phyloP scores from a whole-genome alignment of 2,888 invertebrate species.

The Charanyca ferruginea region DNA sequence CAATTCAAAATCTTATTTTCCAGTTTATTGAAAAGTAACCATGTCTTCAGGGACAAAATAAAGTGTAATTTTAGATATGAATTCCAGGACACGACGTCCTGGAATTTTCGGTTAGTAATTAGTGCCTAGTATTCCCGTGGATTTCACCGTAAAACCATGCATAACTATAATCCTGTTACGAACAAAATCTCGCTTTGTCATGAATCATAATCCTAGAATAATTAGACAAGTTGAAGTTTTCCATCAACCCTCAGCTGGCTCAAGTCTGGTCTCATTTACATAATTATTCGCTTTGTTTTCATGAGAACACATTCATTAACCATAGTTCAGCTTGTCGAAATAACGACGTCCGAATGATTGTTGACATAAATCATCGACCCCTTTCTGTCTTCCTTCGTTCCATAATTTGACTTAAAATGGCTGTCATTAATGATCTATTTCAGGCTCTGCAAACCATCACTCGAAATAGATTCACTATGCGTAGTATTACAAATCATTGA shows the following conservation, averaged over 20 bases:
- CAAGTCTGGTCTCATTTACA: background rate
- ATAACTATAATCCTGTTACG: background rate
- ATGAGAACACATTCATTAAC: background rate
- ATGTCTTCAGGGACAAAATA: no score
- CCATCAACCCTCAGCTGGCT: background rate
- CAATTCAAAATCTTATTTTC: no score
- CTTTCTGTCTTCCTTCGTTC: background rate
- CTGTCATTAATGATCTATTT: constrained; percentile 8
- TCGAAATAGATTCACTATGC: constrained; percentile 27
- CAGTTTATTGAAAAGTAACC: no score
- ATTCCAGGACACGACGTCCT: no score
- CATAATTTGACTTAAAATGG: background rate
- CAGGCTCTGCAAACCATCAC: constrained; percentile 1
- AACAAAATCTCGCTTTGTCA: background rate
- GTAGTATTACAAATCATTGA: constrained; percentile 59
- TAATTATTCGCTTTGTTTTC: background rate
- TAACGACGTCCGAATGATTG: background rate
- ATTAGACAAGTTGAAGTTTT: background rate
- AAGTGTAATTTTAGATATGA: no score
- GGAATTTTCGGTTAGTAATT: no score
- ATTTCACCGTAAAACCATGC: background rate
- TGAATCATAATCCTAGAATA: background rate
- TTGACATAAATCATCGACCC: background rate
- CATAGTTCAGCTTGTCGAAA: background rate
- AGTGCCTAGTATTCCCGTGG: no score